A percentile compares a stretch with the other conserved stretches of the same genome.
These are phyloP conservation scores for Cyclina sinensis DNA, from an alignment of 1,140 invertebrate genomes.

Conservation along the genomic window DNA sequence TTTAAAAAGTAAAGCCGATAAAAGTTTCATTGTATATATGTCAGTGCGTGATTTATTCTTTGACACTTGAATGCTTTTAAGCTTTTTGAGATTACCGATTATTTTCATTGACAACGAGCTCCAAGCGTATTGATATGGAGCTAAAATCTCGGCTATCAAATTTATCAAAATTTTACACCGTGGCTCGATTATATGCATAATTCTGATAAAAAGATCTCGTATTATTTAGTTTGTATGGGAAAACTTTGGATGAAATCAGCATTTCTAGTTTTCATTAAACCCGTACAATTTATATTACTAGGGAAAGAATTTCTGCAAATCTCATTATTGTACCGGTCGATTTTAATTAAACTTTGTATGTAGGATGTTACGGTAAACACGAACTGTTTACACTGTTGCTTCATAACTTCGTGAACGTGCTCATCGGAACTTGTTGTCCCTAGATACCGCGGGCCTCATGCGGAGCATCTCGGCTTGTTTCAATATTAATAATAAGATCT, in stretches of 20 bases:
- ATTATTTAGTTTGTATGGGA: slow-evolving; percentile 33
- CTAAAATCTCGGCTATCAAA: slow-evolving; percentile 42
- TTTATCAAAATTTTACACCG: slow-evolving; percentile 63
- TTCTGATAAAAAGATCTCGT: slow-evolving; percentile 49
- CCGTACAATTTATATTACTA: slow-evolving; percentile 50
- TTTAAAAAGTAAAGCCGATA: slow-evolving; percentile 66
- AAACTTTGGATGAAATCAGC: slow-evolving; percentile 58
- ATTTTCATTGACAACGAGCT: slow-evolving; percentile 61
- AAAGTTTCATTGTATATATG: slow-evolving; percentile 62
- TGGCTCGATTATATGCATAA: slow-evolving; percentile 18
- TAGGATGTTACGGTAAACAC: slow-evolving; percentile 30
- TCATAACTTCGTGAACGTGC: background rate
- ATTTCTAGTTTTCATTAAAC: slow-evolving; percentile 46
- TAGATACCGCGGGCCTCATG: background rate
- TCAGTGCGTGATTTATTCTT: slow-evolving; percentile 61
- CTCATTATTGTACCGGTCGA: slow-evolving; percentile 41
- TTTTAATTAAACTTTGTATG: slow-evolving; percentile 60
- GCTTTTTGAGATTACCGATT: slow-evolving; percentile 65
- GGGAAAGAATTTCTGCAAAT: slow-evolving; percentile 58
- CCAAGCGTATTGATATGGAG: slow-evolving; percentile 46
- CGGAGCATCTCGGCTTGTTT: background rate
- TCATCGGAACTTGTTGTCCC: background rate
- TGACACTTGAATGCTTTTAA: slow-evolving; percentile 69
- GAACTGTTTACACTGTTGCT: slow-evolving; percentile 35
- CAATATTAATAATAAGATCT: slow-evolving; percentile 2